Evolutionary conservation across 1,140 invertebrate species (phyloP), one percentile per base, ranked within the genome.

Genomic region (Trypoxylus dichotomus): DNA sequence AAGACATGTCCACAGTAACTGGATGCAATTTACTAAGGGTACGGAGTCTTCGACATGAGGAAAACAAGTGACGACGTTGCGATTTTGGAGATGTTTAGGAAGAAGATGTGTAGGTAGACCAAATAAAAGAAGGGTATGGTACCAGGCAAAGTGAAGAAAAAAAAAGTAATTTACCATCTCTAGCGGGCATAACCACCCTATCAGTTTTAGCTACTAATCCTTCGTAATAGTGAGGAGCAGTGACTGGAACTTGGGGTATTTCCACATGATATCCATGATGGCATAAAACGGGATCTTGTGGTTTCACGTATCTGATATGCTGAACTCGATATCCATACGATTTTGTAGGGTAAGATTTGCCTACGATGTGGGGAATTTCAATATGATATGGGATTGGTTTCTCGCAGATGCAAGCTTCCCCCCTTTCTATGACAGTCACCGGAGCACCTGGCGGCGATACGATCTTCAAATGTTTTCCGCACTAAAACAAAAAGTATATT

Each of bases 401-500:
- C 1, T 21, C 19, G 29, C 72, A 74, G 1, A 19, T 10, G 41
- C 72, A 75, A 54, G 74, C 1, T 15, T 75, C 41, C 7, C 74
- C 47, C 24, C 74, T 43, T 29, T 75, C 32, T 0, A 75, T 75
- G 1, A 75, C 42, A 0, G 21, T 75, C 11, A 75, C 74, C 2
- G 74, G 74, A 1, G 74, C 42, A n/a, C 15, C 15, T 3, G 74
- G 74, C 1, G 74, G 74, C 15, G 74, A 75, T 21, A 75, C 43
- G 3, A 75, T 25, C 21, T 42, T 43, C 47, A 75, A 58, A 25
- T 75, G 41, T 27, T 58, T 75, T 13, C 42, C 15, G 7, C 74
- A 75, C 74, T 75, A 75, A 21, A 75, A 75, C 15, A 54, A 58
- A 47, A 29, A 47, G 25, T 54, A 19, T 25, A 11, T 75, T 74